phyloP scores from a whole-genome alignment of 2,797 vertebrate genomes.

The Poecilia gillii region DNA sequence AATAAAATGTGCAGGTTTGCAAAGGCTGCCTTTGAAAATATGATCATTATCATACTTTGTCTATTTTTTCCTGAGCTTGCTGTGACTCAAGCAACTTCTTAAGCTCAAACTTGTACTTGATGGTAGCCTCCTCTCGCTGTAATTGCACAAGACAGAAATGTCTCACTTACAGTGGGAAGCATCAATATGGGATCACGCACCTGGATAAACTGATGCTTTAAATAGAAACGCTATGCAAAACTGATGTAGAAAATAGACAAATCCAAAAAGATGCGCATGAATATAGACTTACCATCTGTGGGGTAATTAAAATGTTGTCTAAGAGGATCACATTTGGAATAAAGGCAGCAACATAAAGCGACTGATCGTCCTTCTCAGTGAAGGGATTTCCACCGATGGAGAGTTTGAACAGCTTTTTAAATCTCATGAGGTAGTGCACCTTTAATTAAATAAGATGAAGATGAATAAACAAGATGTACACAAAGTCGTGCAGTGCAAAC shows the following conservation, averaged over 20 bases:
- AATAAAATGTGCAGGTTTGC: background rate
- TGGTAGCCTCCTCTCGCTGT: constrained; percentile 80
- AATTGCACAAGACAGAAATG: constrained; percentile 13
- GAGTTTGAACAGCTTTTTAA: constrained; percentile 82
- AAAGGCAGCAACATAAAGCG: constrained; percentile 80
- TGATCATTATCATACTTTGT: constrained; percentile 73
- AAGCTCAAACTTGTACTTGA: constrained; percentile 71
- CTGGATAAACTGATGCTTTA: background rate
- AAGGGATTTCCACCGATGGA: constrained; percentile 88
- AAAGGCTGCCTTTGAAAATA: background rate
- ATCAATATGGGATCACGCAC: background rate
- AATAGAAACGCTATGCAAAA: background rate
- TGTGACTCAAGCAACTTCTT: constrained; percentile 61
- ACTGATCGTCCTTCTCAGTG: constrained; percentile 76
- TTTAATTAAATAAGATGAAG: constrained; percentile 52
- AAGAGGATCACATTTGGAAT: constrained; percentile 86
- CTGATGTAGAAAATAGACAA: background rate
- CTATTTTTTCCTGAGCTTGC: constrained; percentile 77
- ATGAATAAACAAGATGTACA: constrained; percentile 10
- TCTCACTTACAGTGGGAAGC: background rate
- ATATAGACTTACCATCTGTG: constrained; percentile 79
- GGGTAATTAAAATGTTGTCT: constrained; percentile 83
- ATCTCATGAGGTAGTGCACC: constrained; percentile 87
- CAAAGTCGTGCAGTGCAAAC: background rate
- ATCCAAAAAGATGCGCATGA: background rate